Conservation (phyloP, 2,113 vertebrate genomes). For the Mastomys coucha region DNA sequence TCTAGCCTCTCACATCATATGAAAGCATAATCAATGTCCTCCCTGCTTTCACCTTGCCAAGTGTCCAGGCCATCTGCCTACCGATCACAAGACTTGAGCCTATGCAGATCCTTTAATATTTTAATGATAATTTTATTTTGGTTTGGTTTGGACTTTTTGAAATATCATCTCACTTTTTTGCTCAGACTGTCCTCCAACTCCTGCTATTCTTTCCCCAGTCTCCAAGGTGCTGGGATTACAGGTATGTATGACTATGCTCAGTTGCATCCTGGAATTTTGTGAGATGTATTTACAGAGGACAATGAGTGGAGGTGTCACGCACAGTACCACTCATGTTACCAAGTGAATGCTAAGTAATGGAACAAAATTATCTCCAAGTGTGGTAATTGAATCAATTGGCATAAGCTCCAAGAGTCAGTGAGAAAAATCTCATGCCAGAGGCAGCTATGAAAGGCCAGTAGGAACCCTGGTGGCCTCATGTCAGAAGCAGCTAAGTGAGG, state of each 20-base stretch:
- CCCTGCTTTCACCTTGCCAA: neutral
- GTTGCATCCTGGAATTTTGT: neutral
- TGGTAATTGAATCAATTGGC: neutral
- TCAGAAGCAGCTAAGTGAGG: neutral
- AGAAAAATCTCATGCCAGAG: neutral
- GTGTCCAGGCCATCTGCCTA: neutral
- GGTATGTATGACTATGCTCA: neutral
- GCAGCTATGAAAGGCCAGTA: neutral
- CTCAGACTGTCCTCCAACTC: neutral
- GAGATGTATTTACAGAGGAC: neutral
- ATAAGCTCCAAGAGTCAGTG: neutral
- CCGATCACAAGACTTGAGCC: neutral
- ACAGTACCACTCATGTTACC: neutral
- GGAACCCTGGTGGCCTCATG: neutral
- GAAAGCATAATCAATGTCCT: neutral
- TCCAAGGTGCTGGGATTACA: neutral
- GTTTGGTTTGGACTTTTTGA: neutral
- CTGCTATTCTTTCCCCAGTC: neutral
- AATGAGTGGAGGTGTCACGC: neutral
- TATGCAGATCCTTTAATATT: neutral
- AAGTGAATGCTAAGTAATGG: neutral
- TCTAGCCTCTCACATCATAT: neutral
- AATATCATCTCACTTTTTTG: neutral
- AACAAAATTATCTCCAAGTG: neutral
- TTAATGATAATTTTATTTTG: neutral